Base-by-base conservation (phyloP, 2,888 invertebrate species). In the Polietes domitor region DNA sequence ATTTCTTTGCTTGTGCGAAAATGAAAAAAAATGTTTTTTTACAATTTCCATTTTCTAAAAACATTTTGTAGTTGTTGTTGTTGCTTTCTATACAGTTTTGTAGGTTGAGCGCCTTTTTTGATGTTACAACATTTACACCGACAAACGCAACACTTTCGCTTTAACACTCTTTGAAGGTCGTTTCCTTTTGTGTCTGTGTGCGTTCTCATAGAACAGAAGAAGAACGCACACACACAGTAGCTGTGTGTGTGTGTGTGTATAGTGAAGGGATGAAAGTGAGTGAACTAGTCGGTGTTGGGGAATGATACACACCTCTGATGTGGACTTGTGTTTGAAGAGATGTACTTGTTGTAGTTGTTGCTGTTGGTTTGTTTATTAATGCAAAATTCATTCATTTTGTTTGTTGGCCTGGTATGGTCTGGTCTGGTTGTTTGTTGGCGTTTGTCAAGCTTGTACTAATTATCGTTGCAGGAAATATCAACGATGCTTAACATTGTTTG, bases 31-130 rank as follows among this genome's bases (percentile, higher is more conserved):
- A 12, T 37, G 37, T 37, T 37, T 37, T 37, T 37, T 37, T 37
- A 9, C 37, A 37, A 37, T 37, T 37, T 37, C 37, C 12, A 21
- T 75, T 61, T 71, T 12, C 58, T 50, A n/a, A n/a, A n/a, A n/a
- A n/a, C n/a, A n/a, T 28, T 24, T 41, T 81, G 32, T 26, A 75
- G 21, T 47, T 63, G 6, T 12, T 37, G 37, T 9, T 32, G 32
- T 50, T 53, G 19, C 17, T 70, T 55, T 78, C 72, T 58, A 71
- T 65, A 73, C 75, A n/a, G n/a, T 76, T 84, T 50, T 76, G 78
- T 79, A 77, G 83, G 77, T 80, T 83, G 80, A 83, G 80, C 83
- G 63, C 74, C 61, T 79, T 84, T 75, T 79, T 81, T 77, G 68
- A 43, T 68, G 65, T 65, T 19, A 43, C 68, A 68, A 68, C 68